Base-by-base conservation (phyloP, 2,797 vertebrate genomes). In the Bovichtus diacanthus region DNA sequence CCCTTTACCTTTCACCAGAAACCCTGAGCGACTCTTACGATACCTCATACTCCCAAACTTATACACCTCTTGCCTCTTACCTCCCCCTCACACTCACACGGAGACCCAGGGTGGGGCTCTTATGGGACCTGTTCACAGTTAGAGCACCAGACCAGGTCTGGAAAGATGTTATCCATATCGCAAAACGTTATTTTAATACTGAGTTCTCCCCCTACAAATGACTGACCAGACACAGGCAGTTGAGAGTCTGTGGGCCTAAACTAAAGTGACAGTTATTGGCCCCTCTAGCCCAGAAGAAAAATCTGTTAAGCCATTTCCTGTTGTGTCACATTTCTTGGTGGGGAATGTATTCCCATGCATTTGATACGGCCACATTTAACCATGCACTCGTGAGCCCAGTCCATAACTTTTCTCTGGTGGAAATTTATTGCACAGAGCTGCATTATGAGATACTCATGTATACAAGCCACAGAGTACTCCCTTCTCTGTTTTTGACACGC, bases 241-340 rank as follows among this genome's bases (percentile, higher is more conserved):
- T 92, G 89, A 93, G 80, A 86, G 62, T 80, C 81, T 74, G 47
- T 73, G 87, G 90, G 82, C 90, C 92, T 96, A 96, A 96, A 93
- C 90, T 92, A 85, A 96, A 94, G 88, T 94, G 94, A 96, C 94
- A 94, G 93, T 96, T 97, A 96, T 92, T 93, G 93, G 91, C 90
- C 94, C 82, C 90, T 93, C 85, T 90, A 83, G 94, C 84, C 78
- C 85, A 90, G 89, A 77, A 88, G 87, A 88, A 93, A 92, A 91
- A 83, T 87, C 84, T 90, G 87, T 93, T 86, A 95, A 94, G 93
- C 90, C 94, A 93, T 96, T 96, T 97, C 94, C 94, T 96, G 93
- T 94, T 95, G 92, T 96, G 94, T 96, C 93, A 92, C 92, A 89
- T 95, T 96, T 96, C 95, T 93, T 92, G 88, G 90, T 88, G 87